phyloP scores from a whole-genome alignment of 2,113 vertebrate genomes.

The Sylvia atricapilla region DNA sequence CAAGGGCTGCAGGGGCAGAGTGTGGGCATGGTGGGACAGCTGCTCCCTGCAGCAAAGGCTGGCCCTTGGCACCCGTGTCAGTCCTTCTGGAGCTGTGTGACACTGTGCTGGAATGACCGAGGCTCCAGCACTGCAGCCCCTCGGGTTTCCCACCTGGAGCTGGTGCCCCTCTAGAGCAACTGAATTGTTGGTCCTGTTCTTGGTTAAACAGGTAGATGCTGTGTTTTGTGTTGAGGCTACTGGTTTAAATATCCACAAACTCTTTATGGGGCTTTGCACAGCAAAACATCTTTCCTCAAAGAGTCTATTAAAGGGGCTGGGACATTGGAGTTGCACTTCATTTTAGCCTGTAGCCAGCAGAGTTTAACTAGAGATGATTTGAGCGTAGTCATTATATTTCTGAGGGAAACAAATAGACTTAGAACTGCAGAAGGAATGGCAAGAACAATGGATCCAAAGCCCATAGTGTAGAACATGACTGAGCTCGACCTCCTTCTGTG shows the following conservation, averaged over 20 bases:
- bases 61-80: not conserved
- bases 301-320: not conserved
- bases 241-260: not conserved
- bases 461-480: accelerated
- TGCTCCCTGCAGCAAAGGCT: not conserved
- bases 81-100: not conserved
- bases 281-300: not conserved
- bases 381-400: not conserved
- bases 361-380: not conserved
- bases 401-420: not conserved
- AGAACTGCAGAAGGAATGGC: not conserved
- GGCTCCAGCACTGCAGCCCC: not conserved
- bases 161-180: not conserved
- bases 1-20: not conserved
- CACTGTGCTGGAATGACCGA: accelerated
- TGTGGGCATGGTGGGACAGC: not conserved
- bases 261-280: not conserved
- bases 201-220: not conserved
- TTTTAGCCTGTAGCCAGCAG: not conserved
- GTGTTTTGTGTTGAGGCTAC: not conserved
- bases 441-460: not conserved
- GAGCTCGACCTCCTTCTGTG: accelerated
- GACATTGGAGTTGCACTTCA: not conserved
- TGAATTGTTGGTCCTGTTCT: not conserved
- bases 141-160: not conserved